Base-by-base conservation (phyloP, 2,888 invertebrate genomes). In the Ophraella communa region DNA sequence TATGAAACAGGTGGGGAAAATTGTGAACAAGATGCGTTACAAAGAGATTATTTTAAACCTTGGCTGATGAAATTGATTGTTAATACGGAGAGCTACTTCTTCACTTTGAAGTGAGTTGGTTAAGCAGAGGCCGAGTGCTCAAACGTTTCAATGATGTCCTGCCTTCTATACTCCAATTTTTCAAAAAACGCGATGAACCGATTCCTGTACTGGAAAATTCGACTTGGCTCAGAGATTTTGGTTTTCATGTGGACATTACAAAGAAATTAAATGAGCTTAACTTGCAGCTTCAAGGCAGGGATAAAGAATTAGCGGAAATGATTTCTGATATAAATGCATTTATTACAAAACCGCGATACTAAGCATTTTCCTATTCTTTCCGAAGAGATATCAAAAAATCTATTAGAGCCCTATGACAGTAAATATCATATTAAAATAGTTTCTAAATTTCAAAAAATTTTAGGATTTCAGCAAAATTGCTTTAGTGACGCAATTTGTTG, bases 181-280 rank as follows among this genome's bases (percentile, higher is more conserved):
- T 52, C 24, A 52, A 52, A 52, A 24, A 52, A 53, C 33, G 53
- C 53, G 30, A 53, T 53, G 53, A 53, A 53, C 53, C 53, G 53
- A 53, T 11, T 53, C 8, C 35, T 30, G 53, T 33, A 53, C 53
- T 53, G 18, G 35, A 33, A 53, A 53, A 27, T 53, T 53, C 11
- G 33, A 33, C 18, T 33, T 53, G 53, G 53, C 33, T 53, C 33
- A 35, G 39, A 53, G 27, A 30, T 30, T 30, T 30, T 30, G 27
- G 27, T 30, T 30, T 30, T 30, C 27, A 10, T 4, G 27, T 30
- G 10, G 27, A 30, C 8, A 30, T 30, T 30, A 30, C 10, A 30
- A 4, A 30, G 8, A 30, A 30, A 30, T 30, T 30, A 8, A 30
- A 30, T 1, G 27, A 30, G 10, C 8, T 30, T 1, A 30, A 30